Percentiles rank a stretch among this genome's conserved stretches.
Evolutionary conservation across 53 echinoderm and acorn worm species (phyloP).

Genomic region (Patiria pectinifera): DNA sequence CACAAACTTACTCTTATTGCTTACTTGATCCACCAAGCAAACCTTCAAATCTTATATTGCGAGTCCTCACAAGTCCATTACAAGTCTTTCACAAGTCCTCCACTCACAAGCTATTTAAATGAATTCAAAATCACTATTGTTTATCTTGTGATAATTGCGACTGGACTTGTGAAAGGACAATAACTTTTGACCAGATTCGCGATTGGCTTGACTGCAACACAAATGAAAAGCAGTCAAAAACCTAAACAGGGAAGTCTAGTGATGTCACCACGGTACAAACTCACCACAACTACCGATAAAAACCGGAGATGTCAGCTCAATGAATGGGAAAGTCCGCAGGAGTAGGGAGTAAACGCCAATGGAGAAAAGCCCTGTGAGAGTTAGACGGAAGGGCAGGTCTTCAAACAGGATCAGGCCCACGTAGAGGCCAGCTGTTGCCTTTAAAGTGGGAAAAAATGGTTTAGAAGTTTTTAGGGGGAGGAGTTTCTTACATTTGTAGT

Average conservation of each 20-base stretch:
- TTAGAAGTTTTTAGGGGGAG: background rate
- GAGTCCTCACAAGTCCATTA: too few relatives aligned
- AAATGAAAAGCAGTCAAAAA: too few relatives aligned
- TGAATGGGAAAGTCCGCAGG: conserved; percentile 95
- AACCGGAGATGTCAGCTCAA: conserved; percentile 87
- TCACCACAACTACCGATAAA: conserved; percentile 95
- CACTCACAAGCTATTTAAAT: too few relatives aligned
- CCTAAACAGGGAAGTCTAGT: background rate
- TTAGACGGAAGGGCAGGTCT: conserved; percentile 88
- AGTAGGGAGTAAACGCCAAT: conserved; percentile 89
- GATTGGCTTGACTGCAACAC: too few relatives aligned
- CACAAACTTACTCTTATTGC: too few relatives aligned
- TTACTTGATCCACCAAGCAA: too few relatives aligned
- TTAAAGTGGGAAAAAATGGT: background rate
- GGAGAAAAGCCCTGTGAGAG: conserved; percentile 77
- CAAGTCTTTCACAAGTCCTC: too few relatives aligned
- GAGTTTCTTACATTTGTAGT: too few relatives aligned
- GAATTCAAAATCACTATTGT: background rate
- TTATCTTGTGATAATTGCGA: too few relatives aligned
- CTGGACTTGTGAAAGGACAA: too few relatives aligned
- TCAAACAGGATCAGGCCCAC: conserved; percentile 93
- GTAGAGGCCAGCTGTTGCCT: conserved; percentile 83
- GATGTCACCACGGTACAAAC: conserved; percentile 24
- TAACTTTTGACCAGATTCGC: too few relatives aligned
- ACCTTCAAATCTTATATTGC: too few relatives aligned